Evolutionary conservation across 2,113 vertebrate genomes (phyloP).

Genomic region (Euleptes europaea): DNA sequence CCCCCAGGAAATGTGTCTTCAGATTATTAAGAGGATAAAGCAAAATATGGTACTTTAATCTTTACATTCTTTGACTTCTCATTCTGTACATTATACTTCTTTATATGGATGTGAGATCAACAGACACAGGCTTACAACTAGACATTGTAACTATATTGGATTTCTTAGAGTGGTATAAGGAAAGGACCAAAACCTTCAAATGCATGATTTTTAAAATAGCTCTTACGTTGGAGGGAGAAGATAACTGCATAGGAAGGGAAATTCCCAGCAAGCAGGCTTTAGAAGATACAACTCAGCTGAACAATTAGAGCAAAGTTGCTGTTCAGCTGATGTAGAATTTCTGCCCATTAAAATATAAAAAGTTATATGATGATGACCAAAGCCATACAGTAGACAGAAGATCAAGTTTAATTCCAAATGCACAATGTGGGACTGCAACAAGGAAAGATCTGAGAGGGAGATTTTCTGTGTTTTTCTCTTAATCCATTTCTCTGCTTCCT

Average conservation of each 20-base stretch:
- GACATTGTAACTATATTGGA: neutral
- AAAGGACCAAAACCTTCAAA: neutral
- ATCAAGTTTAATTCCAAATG: no score
- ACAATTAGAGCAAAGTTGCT: no score
- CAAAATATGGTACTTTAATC: slow-evolving; percentile 66
- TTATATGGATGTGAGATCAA: slow-evolving; percentile 52
- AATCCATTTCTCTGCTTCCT: no score
- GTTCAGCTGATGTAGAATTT: no score
- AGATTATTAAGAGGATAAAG: slow-evolving; percentile 66
- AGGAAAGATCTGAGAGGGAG: no score
- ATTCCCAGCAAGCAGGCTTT: neutral
- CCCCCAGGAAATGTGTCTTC: slow-evolving; percentile 64
- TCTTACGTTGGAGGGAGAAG: neutral
- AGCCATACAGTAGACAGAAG: no score
- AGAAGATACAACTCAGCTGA: neutral
- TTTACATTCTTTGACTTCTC: slow-evolving; percentile 67
- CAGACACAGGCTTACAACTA: slow-evolving; percentile 31
- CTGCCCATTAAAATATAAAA: no score
- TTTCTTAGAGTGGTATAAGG: neutral
- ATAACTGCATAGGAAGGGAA: neutral
- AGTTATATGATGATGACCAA: no score
- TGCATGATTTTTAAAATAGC: neutral
- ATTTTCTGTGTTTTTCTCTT: no score
- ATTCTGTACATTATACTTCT: slow-evolving; percentile 58
- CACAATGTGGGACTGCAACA: no score